Evolutionary conservation across 2,113 vertebrate genomes (phyloP), one percentile per base, ranked within the genome.

Genomic region (Accipiter virgatus): DNA sequence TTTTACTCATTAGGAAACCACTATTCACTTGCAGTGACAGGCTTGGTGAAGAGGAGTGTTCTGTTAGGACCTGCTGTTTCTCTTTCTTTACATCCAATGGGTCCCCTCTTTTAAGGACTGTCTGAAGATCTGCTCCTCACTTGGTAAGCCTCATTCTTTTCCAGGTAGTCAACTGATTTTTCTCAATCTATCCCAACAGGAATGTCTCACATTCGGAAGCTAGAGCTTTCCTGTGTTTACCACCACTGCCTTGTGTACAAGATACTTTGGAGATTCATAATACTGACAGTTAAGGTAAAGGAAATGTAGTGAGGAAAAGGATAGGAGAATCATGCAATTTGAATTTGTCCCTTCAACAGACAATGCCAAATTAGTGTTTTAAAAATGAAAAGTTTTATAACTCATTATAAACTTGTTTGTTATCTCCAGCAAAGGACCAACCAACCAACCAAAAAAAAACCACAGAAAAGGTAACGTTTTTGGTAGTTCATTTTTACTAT

Each of bases 361-460:
- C 13, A 71, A 6, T 43, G 48, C 42, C 32, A 66, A 66, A 78
- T 2, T 1, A 4, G 15, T 53, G 26, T 17, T 36, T 71, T 81
- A 34, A 77, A 90, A 71, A 25, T 5, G 2, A 22, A 3, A 61
- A 47, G 15, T n/a, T 71, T 66, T 62, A 8, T 26, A 48, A 74
- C 20, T 6, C 55, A 8, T 55, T 55, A 36, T 16, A 70, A 34
- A 42, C 22, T 17, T 40, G 12, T n/a, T 17, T 67, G 6, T 32
- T 34, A 34, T 59, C 27, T 91, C 32, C n/a, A 87, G 55, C 6
- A 81, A 86, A 77, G 32, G 13, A 20, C 21, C 25, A 83, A 45
- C 4, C 3, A 23, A n/a, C 0, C 17, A 52, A 43, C 56, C 10
- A 3, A 36, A 52, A 8, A 19, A 4, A 6, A 17, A 22, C 4